phyloP scores from a whole-genome alignment of 1,140 invertebrate species.

The Calycopis cecrops region DNA sequence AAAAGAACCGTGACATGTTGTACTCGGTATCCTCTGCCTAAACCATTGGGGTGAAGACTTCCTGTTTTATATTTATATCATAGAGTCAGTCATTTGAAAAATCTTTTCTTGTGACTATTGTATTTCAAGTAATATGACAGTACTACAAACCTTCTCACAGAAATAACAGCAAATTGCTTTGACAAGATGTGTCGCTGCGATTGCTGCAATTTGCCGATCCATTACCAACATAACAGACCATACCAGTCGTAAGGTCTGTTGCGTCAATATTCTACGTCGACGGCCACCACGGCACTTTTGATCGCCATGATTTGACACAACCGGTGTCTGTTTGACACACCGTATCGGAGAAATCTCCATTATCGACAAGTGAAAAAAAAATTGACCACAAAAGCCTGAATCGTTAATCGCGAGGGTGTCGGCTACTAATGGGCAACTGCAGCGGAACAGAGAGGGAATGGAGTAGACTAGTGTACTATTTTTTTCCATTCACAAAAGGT shows the following conservation, averaged over 20 bases:
- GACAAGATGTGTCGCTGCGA: too few relatives aligned
- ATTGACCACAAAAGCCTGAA: constrained; percentile 54
- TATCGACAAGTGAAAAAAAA: constrained; percentile 59
- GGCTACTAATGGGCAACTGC: constrained; percentile 58
- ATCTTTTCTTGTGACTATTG: too few relatives aligned
- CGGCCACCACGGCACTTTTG: constrained; percentile 48
- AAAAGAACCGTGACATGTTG: too few relatives aligned
- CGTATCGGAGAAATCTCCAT: constrained; percentile 55
- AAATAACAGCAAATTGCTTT: constrained; percentile 16
- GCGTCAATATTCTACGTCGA: constrained; percentile 31
- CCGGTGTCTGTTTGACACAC: constrained; percentile 47
- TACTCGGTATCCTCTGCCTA: too few relatives aligned
- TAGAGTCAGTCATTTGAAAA: too few relatives aligned
- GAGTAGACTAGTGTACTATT: constrained; percentile 25
- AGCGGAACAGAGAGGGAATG: constrained; percentile 25
- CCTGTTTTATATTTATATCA: too few relatives aligned
- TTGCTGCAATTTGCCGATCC: too few relatives aligned
- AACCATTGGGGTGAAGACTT: too few relatives aligned
- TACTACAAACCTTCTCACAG: not conserved
- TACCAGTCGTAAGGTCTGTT: constrained; percentile 6
- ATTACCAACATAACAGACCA: too few relatives aligned
- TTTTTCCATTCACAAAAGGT: not conserved
- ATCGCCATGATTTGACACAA: constrained; percentile 60
- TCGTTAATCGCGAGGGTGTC: constrained; percentile 62
- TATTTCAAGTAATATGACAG: too few relatives aligned